Conservation (phyloP, 2,797 vertebrate species). For the Tapera naevia region DNA sequence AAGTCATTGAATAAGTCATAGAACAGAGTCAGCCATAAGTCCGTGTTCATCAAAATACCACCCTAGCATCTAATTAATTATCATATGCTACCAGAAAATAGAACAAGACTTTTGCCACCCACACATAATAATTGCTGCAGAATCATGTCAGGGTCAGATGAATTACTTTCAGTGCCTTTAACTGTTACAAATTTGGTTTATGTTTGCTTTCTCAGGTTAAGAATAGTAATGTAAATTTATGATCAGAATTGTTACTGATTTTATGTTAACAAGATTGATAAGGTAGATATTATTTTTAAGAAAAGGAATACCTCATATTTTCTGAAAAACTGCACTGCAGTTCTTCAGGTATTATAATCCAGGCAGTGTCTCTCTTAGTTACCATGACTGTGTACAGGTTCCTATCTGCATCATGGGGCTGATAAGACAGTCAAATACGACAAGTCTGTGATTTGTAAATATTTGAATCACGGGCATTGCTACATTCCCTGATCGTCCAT, state of each 20-base stretch:
- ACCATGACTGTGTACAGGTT: background rate
- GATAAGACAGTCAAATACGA: conserved; percentile 32
- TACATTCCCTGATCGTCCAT: background rate
- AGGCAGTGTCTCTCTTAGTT: background rate
- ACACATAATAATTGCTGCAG: background rate
- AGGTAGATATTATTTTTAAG: background rate
- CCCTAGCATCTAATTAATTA: background rate
- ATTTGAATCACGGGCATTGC: conserved; percentile 33
- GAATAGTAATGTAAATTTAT: background rate
- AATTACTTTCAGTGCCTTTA: background rate
- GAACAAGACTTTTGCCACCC: background rate
- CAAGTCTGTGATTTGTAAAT: conserved; percentile 46
- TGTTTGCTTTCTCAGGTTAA: background rate
- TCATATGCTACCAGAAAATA: background rate
- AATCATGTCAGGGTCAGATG: background rate
- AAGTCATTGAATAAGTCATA: background rate
- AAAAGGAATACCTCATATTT: background rate
- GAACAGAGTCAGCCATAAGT: background rate
- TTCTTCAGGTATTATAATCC: background rate
- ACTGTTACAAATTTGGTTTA: background rate
- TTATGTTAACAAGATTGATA: background rate
- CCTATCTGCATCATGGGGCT: background rate
- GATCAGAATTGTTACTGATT: background rate
- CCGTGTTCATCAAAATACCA: background rate
- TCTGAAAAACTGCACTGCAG: background rate